These are phyloP conservation scores for Catostylus mosaicus DNA, from an alignment of 30 jellyfish, hydroid and myxozoan species.

Conservation along the genomic window DNA sequence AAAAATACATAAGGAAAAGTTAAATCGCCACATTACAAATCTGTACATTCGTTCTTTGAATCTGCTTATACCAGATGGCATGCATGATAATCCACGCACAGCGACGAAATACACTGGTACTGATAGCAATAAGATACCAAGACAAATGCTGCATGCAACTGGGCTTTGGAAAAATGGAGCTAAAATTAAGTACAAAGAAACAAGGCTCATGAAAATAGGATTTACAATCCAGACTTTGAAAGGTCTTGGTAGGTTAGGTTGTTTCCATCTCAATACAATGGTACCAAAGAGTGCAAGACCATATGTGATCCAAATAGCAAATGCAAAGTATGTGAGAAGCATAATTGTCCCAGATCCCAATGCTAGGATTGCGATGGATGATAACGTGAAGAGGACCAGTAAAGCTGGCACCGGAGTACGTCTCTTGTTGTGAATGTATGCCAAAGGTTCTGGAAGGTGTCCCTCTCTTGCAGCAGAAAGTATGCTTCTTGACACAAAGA, in stretches of 20 bases:
- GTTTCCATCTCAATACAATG: slow-evolving; percentile 11
- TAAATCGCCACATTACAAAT: background rate
- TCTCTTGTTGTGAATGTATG: slow-evolving; percentile 9
- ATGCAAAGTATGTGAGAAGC: slow-evolving; percentile 9
- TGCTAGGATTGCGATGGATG: slow-evolving; percentile 7
- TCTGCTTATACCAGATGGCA: background rate
- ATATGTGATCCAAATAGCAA: slow-evolving; percentile 35
- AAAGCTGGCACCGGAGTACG: slow-evolving; percentile 40
- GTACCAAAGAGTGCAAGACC: slow-evolving; percentile 23
- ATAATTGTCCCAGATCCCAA: background rate
- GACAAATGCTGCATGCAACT: background rate
- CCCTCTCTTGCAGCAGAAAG: slow-evolving; percentile 49
- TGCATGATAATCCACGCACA: background rate
- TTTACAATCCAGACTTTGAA: slow-evolving; percentile 52
- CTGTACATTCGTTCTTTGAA: background rate
- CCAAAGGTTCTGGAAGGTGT: slow-evolving; percentile 20
- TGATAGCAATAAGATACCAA: background rate
- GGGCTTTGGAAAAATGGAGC: slow-evolving; percentile 35
- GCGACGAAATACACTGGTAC: slow-evolving; percentile 27
- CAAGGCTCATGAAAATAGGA: slow-evolving; percentile 23
- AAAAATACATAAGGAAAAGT: background rate
- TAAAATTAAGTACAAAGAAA: slow-evolving; percentile 3
- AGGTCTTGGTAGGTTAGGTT: slow-evolving; percentile 54
- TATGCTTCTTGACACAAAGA: slow-evolving; percentile 1
- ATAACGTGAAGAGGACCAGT: background rate